A percentile compares a stretch with the other conserved stretches of the same genome.
Conservation (phyloP, 2,113 vertebrate genomes). For the Gadus chalcogrammus region DNA sequence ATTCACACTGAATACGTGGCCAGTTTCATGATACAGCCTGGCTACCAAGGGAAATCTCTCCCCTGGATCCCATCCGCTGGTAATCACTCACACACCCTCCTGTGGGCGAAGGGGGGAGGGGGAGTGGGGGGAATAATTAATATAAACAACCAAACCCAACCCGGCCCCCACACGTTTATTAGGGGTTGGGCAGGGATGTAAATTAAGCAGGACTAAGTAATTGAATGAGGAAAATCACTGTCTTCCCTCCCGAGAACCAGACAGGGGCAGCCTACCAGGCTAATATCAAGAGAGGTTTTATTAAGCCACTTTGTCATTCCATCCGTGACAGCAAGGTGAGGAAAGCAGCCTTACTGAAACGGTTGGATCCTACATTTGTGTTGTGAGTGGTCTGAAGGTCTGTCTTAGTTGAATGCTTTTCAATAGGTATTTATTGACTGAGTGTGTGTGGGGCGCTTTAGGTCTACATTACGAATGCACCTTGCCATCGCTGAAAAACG, state of each 20-base stretch:
- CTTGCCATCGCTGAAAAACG: not conserved
- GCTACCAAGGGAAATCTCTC: slow-evolving; percentile 48
- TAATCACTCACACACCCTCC: slow-evolving; percentile 22
- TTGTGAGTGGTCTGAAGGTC: not conserved
- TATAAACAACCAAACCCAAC: slow-evolving; percentile 1
- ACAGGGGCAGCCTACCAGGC: slow-evolving; percentile 31
- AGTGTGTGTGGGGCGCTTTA: not conserved
- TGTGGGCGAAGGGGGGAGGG: not conserved
- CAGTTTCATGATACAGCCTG: not conserved
- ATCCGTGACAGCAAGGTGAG: slow-evolving; percentile 14
- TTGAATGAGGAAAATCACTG: slow-evolving; percentile 42
- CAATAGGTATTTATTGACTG: not conserved
- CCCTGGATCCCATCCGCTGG: slow-evolving; percentile 7
- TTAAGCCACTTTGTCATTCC: slow-evolving; percentile 30
- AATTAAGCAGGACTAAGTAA: slow-evolving; percentile 57
- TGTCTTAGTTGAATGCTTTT: not conserved
- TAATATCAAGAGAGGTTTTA: slow-evolving; percentile 44
- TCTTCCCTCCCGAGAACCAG: slow-evolving; percentile 15
- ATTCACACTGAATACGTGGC: slow-evolving; percentile 17
- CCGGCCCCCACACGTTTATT: slow-evolving; percentile 34
- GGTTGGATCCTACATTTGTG: not conserved
- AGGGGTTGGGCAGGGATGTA: slow-evolving; percentile 35
- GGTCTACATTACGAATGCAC: not conserved
- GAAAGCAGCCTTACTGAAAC: not conserved
- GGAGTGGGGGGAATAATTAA: too few relatives aligned